phyloP scores from a whole-genome alignment of 2,888 invertebrate genomes.

The Oegoconia quadripuncta region DNA sequence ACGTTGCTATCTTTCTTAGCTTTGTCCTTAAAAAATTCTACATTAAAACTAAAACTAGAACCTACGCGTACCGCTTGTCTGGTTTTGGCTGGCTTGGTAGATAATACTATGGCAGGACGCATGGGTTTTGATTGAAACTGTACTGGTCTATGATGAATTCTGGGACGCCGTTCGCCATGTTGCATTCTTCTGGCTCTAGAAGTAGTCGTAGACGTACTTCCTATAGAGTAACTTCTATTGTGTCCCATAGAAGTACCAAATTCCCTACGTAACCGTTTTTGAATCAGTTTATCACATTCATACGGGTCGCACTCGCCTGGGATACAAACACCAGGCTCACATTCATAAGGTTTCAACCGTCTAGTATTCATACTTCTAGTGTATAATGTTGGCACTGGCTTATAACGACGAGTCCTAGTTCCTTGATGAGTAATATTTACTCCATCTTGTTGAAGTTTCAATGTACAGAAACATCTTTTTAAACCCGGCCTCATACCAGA shows the following conservation, averaged over 20 bases:
- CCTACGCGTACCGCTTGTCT: slow-evolving; percentile 20
- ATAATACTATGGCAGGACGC: no score
- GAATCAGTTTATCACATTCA: no score
- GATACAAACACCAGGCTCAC: no score
- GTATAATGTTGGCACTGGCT: not conserved
- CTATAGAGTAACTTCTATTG: no score
- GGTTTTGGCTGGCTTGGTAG: no score
- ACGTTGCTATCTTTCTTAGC: no score
- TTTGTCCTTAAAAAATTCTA: slow-evolving; percentile 25
- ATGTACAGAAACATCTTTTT: not conserved
- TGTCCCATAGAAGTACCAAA: not conserved
- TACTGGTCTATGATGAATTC: not conserved
- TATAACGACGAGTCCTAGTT: not conserved
- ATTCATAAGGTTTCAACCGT: no score
- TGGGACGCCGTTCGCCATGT: not conserved
- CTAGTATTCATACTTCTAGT: not conserved
- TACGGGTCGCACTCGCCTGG: no score
- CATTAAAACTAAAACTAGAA: slow-evolving; percentile 27
- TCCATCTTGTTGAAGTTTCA: not conserved
- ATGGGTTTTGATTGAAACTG: no score
- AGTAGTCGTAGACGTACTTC: not conserved
- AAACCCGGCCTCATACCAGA: not conserved
- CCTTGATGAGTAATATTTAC: not conserved
- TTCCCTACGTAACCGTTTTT: not conserved
- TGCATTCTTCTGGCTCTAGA: slow-evolving; percentile 1